Conservation (phyloP, 2,888 invertebrate genomes). For the Caenorhabditis angaria region DNA sequence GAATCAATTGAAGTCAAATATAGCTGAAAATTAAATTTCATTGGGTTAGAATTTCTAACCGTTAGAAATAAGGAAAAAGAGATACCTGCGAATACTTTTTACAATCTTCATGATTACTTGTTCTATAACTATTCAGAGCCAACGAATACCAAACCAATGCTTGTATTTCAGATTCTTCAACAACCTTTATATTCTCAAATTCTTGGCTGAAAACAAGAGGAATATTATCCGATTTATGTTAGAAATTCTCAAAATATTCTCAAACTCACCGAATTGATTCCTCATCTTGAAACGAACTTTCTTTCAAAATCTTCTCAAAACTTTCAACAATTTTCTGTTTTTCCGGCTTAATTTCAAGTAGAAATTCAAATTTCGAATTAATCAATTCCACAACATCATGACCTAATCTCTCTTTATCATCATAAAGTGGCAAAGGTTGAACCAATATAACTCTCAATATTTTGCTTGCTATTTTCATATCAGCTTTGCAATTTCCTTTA, state of each 20-base stretch:
- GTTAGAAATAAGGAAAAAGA: slow-evolving; percentile 14
- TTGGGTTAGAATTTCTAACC: neutral
- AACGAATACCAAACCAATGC: slow-evolving; percentile 46
- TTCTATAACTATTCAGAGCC: slow-evolving; percentile 35
- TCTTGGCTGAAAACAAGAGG: slow-evolving; percentile 6
- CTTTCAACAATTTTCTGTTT: slow-evolving; percentile 18
- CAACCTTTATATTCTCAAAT: slow-evolving; percentile 15
- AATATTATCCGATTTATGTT: too few relatives aligned
- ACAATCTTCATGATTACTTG: slow-evolving; percentile 21
- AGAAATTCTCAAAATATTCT: neutral
- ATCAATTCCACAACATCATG: slow-evolving; percentile 48
- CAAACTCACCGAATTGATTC: slow-evolving; percentile 14
- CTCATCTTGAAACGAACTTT: neutral
- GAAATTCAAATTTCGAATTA: slow-evolving; percentile 27
- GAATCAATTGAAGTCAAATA: slow-evolving; percentile 12
- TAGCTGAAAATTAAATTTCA: neutral
- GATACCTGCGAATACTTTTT: slow-evolving; percentile 22
- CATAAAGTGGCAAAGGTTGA: slow-evolving; percentile 46
- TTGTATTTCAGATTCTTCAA: slow-evolving; percentile 25
- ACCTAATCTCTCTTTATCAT: slow-evolving; percentile 47
- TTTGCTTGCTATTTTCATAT: slow-evolving; percentile 12
- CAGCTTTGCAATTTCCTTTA: slow-evolving; percentile 10
- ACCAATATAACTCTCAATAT: slow-evolving; percentile 39
- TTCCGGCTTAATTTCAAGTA: slow-evolving; percentile 25
- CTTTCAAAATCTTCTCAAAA: slow-evolving; percentile 26